phyloP scores from a whole-genome alignment of 1,140 invertebrate species.

The Coptotermes formosanus region DNA sequence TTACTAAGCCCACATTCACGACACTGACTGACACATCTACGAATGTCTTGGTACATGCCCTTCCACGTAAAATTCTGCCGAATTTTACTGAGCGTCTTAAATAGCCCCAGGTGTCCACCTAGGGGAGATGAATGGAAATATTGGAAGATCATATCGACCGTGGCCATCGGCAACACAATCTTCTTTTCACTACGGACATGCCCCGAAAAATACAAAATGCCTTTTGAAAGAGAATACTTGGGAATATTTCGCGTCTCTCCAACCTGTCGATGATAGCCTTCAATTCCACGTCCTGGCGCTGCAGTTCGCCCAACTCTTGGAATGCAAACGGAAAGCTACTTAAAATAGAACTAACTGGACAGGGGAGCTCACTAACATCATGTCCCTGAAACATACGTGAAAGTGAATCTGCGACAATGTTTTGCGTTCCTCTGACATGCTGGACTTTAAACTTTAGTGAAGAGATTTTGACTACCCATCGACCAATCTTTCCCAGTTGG shows the following conservation, averaged over 20 bases:
- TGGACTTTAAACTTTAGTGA: background rate
- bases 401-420: background rate
- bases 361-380: background rate
- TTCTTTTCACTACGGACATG: no score
- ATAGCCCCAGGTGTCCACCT: background rate
- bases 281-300: background rate
- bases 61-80: background rate
- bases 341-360: background rate
- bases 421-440: conserved; percentile 5
- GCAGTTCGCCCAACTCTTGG: background rate
- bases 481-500: background rate
- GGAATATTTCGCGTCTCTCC: background rate
- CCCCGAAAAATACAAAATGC: no score
- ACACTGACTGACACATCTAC: background rate
- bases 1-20: background rate
- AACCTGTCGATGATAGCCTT: background rate
- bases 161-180: background rate
- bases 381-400: background rate
- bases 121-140: background rate
- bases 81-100: background rate
- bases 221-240: background rate
- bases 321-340: background rate
- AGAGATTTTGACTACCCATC: background rate
- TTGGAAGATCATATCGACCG: background rate
- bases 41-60: background rate